Evolutionary conservation across 2,797 vertebrate genomes (phyloP), one percentile per base, ranked within the genome.

Genomic region (Heliangelus exortis): DNA sequence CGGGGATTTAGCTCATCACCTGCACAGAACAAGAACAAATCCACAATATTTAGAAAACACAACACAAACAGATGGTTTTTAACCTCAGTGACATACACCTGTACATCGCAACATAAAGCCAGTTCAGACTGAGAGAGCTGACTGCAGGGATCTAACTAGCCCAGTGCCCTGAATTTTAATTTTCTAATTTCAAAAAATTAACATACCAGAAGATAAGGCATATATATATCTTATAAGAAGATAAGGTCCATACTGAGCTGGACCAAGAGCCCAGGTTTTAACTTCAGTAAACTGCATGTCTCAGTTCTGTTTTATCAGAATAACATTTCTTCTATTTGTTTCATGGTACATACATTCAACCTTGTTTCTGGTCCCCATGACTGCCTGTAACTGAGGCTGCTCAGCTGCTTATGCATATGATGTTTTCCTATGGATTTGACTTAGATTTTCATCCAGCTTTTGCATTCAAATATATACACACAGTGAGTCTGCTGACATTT

Each of bases 1-100:
- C 28, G n/a, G 34, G 28, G 36, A 48, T 79, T 92, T 81, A 41
- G 62, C 1, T 26, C 4, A 0, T 19, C 26, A 72, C 90, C 47
- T 26, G 15, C 89, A 29, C 6, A 68, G 61, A 59, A 4, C 16
- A 7, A 9, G 29, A 84, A 75, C 26, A 77, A 88, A 41, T 3
- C 7, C 0, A 0, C 17, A 39, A 3, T 7, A 17, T 12, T 15
- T 28, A 6, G 11, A 68, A 43, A 41, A 59, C 9, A 23, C 33
- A 45, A 16, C 18, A 17, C 4, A 1, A 22, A 20, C 4, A 8
- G 12, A 11, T 74, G 34, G 10, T 17, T 57, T 85, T 22, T 36
- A 84, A 19, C n/a, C 10, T 14, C 48, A 25, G 23, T 31, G 33
- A 5, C 18, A 43, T 16, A 21, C 1, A 9, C 20, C 65, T 7